Base-by-base conservation (phyloP, 2,888 invertebrate species). In the Mesochorus sp. region DNA sequence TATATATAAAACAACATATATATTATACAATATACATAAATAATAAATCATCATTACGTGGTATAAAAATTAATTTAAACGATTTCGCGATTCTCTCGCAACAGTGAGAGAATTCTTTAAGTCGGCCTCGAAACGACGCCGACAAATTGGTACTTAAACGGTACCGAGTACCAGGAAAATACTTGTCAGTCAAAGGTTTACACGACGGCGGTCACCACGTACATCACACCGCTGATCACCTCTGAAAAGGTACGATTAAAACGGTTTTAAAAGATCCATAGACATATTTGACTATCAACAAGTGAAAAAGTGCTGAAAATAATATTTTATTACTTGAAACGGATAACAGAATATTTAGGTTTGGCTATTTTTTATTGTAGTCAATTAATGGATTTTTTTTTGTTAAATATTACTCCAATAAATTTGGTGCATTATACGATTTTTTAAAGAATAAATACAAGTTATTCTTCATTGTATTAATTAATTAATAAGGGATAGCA, bases 181-280 rank as follows among this genome's bases (percentile, higher is more conserved):
- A 84, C 59, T 79, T 79, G 86, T 86, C 83, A 82, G 79, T 84
- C 76, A 76, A 87, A 90, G 87, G 85, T 86, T 83, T 85, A 85
- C 89, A 91, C 88, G 81, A 90, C 91, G 90, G 91, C 91, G 86
- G 91, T 91, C 91, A 90, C 90, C 81, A 90, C 91, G 89, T 90
- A 90, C 85, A 90, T 91, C 89, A 89, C 91, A 81, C 90, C 90
- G 84, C 88, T 90, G 85, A 90, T 91, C 90, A 91, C 90, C 87
- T 88, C 90, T 82, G 90, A 90, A 88, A 91, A 91, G 91, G 91
- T 91, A 91, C 85, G 79, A 70, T 57, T 26, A 47, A 55, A 64
- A 57, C 5, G 10, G n/a, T n/a, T n/a, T n/a, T n/a, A 37, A 66
- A 10, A 44, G 39, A 51, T n/a, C n/a, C 24, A 4, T 49, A 14